Percentiles rank a stretch among this genome's conserved stretches.
These are phyloP conservation scores for Helleia helle DNA, from an alignment of 2,888 invertebrate genomes.

Conservation along the genomic window DNA sequence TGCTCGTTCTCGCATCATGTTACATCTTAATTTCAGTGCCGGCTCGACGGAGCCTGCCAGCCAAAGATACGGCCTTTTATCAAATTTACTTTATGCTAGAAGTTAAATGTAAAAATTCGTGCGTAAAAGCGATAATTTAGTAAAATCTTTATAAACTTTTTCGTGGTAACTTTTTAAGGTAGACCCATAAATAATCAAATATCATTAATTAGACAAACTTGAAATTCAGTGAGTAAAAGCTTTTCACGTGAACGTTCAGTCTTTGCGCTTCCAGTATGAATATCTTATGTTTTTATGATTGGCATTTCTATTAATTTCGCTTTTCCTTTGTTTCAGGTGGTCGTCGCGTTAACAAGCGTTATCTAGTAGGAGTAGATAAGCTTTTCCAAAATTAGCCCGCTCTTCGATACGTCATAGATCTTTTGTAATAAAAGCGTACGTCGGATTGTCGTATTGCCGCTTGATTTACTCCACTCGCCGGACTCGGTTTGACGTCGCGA, in stretches of 20 bases:
- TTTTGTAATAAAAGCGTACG: constrained; percentile 19
- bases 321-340: constrained; percentile 74
- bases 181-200: background rate
- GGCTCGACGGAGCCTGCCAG: constrained; percentile 68
- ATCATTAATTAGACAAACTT: constrained; percentile 4
- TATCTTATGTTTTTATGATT: constrained; percentile 45
- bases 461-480: constrained; percentile 31
- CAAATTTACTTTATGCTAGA: constrained; percentile 71
- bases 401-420: constrained; percentile 25
- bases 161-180: background rate
- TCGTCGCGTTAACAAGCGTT: constrained; percentile 50
- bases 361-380: constrained; percentile 2
- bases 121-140: constrained; percentile 62
- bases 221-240: background rate
- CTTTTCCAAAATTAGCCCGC: constrained; percentile 34
- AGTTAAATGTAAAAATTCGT: constrained; percentile 63
- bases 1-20: constrained; percentile 76
- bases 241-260: background rate
- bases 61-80: constrained; percentile 71
- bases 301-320: constrained; percentile 73
- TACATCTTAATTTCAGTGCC: constrained; percentile 75
- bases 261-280: background rate
- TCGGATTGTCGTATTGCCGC: constrained; percentile 31
- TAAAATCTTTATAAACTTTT: constrained; percentile 32
- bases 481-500: constrained; percentile 41